phyloP scores from a whole-genome alignment of 2,888 invertebrate genomes.

The Dendrolimus houi region DNA sequence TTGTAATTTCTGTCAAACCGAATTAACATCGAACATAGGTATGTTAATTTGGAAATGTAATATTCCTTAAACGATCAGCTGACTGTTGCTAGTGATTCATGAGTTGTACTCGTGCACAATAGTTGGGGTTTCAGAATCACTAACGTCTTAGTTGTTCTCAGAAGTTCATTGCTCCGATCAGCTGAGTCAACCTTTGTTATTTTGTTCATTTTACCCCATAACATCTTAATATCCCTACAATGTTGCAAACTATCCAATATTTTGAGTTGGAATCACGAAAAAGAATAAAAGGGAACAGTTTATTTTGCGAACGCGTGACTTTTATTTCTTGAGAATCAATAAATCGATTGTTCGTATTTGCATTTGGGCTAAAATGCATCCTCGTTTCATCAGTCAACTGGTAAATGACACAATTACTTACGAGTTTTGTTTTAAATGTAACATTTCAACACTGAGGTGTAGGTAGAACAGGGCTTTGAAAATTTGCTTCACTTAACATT shows the following conservation, averaged over 20 bases:
- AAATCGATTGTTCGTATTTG: slow-evolving; percentile 21
- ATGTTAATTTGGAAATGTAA: slow-evolving; percentile 4
- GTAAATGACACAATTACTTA: slow-evolving; percentile 38
- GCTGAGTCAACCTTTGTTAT: slow-evolving; percentile 54
- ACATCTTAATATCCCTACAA: slow-evolving; percentile 39
- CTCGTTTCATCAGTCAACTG: slow-evolving; percentile 32
- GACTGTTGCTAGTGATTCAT: slow-evolving; percentile 32
- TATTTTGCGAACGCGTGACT: slow-evolving; percentile 5
- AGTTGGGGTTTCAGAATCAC: slow-evolving; percentile 33
- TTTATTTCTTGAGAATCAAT: slow-evolving; percentile 21
- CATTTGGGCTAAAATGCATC: slow-evolving; percentile 23
- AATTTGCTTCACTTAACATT: no score
- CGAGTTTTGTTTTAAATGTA: slow-evolving; percentile 5
- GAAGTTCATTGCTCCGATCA: slow-evolving; percentile 64
- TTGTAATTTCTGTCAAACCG: slow-evolving; percentile 5
- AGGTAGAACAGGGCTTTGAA: not conserved
- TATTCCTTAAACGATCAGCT: slow-evolving; percentile 17
- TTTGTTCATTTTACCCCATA: slow-evolving; percentile 32
- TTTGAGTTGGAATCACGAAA: slow-evolving; percentile 36
- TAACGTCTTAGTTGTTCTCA: slow-evolving; percentile 38
- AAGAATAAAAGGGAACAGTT: slow-evolving; percentile 15
- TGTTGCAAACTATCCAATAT: slow-evolving; percentile 43
- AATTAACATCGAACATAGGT: slow-evolving; percentile 5
- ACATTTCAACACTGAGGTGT: slow-evolving; percentile 6
- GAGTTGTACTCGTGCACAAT: slow-evolving; percentile 19